Evolutionary conservation across 2,888 invertebrate species (phyloP), one percentile per base, ranked within the genome.

Genomic region (Hypena proboscidalis): DNA sequence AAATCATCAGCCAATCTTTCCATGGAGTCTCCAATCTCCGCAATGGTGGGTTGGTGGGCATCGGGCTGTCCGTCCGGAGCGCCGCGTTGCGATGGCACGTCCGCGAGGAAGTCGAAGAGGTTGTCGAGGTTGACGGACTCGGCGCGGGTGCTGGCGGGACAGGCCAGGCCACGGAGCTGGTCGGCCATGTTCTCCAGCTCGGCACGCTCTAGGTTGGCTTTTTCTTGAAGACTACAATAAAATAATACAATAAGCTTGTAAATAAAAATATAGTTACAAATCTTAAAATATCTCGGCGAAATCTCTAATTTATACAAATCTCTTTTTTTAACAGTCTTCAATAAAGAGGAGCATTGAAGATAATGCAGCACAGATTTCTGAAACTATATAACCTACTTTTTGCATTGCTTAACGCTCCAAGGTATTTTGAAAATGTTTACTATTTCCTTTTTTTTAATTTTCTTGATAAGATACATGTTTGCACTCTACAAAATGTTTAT

Each of bases 91-190:
- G 84, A 76, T 19, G 88, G 92, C 22, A 96, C 95, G 65, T 97
- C 97, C 0, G 96, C 96, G 11, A 97, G 90, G 85, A 97, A 97
- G 43, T 97, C 97, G 85, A 97, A 97, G 66, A 97, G 87, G 81
- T 97, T 97, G 82, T 97, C 97, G 67, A 97, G 85, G 77, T 97
- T 97, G 0, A 97, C 95, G 0, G 96, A 95, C 70, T 96, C 96
- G 4, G 94, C 83, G n/a, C 92, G 79, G 5, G 83, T 78, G 46
- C 76, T 74, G 43, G 80, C 69, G 10, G 79, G 74, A 35, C 78
- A 82, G 11, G 79, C 79, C 0, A 88, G 66, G 0, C 83, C 88
- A 0, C 90, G 85, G 4, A 90, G 77, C 33, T 88, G 88, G 49
- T 79, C 90, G 2, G 90, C 89, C 88, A 90, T 90, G 34, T 73